Base-by-base conservation (phyloP, 2,888 invertebrate genomes). In the Lepas anatifera region DNA sequence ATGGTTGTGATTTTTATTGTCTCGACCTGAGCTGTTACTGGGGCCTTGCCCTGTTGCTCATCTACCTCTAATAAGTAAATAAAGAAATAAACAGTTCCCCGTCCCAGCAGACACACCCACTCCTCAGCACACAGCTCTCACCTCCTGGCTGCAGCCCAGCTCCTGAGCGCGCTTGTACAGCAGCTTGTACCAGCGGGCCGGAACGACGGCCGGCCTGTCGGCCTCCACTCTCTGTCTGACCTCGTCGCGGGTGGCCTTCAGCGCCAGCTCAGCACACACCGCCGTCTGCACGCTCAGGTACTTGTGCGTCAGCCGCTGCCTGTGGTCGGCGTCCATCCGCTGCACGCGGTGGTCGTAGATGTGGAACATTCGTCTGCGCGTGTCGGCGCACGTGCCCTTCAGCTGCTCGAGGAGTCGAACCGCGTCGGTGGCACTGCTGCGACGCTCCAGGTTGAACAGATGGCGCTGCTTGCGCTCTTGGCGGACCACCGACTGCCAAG, bases 261-360 rank as follows among this genome's bases (percentile, higher is more conserved):
- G 58, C 32, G 32, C 58, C 18, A 22, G 1, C 18, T 16, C 13
- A 4, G 32, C 32, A 32, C 16, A 11, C 6, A 22, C 4, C 6
- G 29, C 58, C 18, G 27, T 32, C 32, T 32, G 58, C 32, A 58
- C 58, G 58, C 58, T 58, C 29, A 58, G 32, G 32, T 58, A 58
- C 58, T 58, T 58, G 32, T 58, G 58, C 58, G 32, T 32, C 32
- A 58, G 16, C 3, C 58, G 29, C 32, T 32, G 58, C 3, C 32
- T 16, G 32, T 32, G 58, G 8, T 58, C 58, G 6, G 58, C 18
- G 58, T 58, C 29, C 32, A 29, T 27, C 3, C 32, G 32, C 27
- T 18, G 58, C 32, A 58, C 58, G 16, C 58, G 29, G 58, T 58
- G 58, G 18, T 58, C 58, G 58, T 58, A 58, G 29, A 58, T 58